Percentiles rank a stretch among this genome's conserved stretches.
Conservation (phyloP, 2,888 invertebrate species). For the Troides aeacus region DNA sequence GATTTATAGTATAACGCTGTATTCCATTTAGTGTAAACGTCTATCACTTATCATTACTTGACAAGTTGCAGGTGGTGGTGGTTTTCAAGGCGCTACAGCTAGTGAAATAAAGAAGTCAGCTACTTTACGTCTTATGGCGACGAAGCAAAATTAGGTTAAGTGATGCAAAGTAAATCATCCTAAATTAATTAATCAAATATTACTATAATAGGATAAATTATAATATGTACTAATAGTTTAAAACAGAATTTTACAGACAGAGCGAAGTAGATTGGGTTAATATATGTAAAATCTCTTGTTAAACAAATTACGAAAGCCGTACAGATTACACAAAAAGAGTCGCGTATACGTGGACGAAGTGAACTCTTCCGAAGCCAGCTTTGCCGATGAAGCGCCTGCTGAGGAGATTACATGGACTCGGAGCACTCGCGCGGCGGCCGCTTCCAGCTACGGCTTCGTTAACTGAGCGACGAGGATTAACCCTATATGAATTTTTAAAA, state of each 20-base stretch:
- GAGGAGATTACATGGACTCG: conserved; percentile 11
- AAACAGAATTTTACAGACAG: background rate
- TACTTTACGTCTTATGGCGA: too few species aligned
- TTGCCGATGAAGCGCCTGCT: conserved; percentile 12
- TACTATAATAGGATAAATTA: too few species aligned
- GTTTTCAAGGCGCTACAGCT: too few species aligned
- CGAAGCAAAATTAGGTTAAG: too few species aligned
- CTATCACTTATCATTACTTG: too few species aligned
- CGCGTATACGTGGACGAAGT: conserved; percentile 11
- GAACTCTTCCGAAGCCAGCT: conserved; percentile 7
- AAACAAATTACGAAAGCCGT: background rate
- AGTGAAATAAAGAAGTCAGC: too few species aligned
- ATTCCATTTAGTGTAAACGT: too few species aligned
- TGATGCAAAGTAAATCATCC: too few species aligned
- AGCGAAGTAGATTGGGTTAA: background rate
- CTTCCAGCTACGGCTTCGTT: conserved; percentile 8
- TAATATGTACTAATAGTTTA: too few species aligned
- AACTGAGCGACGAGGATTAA: conserved; percentile 1
- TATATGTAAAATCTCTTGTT: background rate
- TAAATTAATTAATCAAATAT: too few species aligned
- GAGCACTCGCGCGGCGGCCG: conserved; percentile 13
- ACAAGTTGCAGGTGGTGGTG: too few species aligned
- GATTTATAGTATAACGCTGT: too few species aligned
- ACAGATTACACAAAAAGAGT: background rate
- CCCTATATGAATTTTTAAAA: conserved; percentile 1